Conservation (phyloP, 2,888 invertebrate species). For the Tortrix viridana region DNA sequence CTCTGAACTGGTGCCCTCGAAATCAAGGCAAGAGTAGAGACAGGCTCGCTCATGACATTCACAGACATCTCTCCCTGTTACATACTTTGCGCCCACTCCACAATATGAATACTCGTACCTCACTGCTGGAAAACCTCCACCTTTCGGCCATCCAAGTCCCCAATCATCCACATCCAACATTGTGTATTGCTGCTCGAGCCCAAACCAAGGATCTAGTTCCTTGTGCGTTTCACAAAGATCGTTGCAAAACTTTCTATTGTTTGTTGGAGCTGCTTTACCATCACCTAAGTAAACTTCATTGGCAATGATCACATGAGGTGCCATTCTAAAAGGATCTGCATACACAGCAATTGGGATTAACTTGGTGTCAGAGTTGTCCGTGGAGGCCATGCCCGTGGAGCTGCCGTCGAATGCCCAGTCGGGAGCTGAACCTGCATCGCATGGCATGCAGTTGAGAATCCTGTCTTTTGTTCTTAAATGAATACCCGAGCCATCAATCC, state of each 20-base stretch:
- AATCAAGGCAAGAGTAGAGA: slow-evolving; percentile 95
- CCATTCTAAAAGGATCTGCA: slow-evolving; percentile 94
- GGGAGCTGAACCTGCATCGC: slow-evolving; percentile 83
- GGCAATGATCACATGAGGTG: slow-evolving; percentile 93
- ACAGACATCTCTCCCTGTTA: slow-evolving; percentile 95
- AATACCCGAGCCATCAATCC: slow-evolving; percentile 92
- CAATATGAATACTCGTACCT: slow-evolving; percentile 96
- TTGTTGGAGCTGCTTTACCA: slow-evolving; percentile 88
- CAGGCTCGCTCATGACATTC: slow-evolving; percentile 93
- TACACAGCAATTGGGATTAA: slow-evolving; percentile 94
- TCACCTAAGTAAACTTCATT: slow-evolving; percentile 92
- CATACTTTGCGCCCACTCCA: slow-evolving; percentile 96
- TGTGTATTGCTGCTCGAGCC: slow-evolving; percentile 96
- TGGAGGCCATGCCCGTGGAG: slow-evolving; percentile 92
- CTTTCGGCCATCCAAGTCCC: slow-evolving; percentile 96
- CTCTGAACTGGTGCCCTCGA: slow-evolving; percentile 98
- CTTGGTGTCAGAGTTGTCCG: slow-evolving; percentile 94
- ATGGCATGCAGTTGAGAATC: slow-evolving; percentile 86
- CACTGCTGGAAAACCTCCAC: slow-evolving; percentile 93
- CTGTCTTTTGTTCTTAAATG: slow-evolving; percentile 88
- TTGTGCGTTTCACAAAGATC: slow-evolving; percentile 88
- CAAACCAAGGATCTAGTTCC: slow-evolving; percentile 93
- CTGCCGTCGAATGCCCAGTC: slow-evolving; percentile 97
- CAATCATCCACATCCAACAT: slow-evolving; percentile 94
- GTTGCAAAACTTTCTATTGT: slow-evolving; percentile 88